Base-by-base conservation (phyloP, 1,140 invertebrate species). In the Neoseiulus cucumeris region DNA sequence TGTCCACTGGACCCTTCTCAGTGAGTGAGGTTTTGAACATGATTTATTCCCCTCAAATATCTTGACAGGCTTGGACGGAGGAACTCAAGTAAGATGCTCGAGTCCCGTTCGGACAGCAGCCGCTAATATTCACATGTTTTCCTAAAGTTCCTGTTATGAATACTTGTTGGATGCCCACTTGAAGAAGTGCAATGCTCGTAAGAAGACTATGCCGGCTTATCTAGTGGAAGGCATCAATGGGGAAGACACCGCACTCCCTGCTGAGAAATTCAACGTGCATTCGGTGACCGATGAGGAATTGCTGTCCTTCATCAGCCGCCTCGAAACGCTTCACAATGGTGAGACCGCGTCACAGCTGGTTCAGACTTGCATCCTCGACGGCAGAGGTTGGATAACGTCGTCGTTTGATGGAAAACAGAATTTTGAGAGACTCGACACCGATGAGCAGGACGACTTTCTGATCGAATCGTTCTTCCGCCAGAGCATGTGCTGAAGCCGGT, bases 1-100 rank as follows among this genome's bases (percentile, higher is more conserved):
- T 59, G 51, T 33, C 51, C 51, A 9, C 51, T 59, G 51, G 51
- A 59, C 22, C 51, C 51, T 29, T 59, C 51, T 29, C 51, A 59
- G 51, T 59, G 33, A 59, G 51, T 25, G 2, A 20, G 6, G 5
- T 59, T 25, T 9, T 25, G 22, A 28, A 22, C 17, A 47, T 47
- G 18, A 4, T 39, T 39, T 9, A 6, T 39, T 4, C 33, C 33
- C n/a, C n/a, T n/a, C n/a, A n/a, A n/a, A n/a, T n/a, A n/a, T n/a
- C n/a, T n/a, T n/a, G n/a, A n/a, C n/a, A n/a, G n/a, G n/a, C n/a
- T n/a, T n/a, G n/a, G n/a, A n/a, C n/a, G n/a, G n/a, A n/a, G n/a
- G n/a, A n/a, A n/a, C n/a, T n/a, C n/a, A n/a, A n/a, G n/a, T n/a
- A n/a, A n/a, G n/a, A n/a, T n/a, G n/a, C n/a, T n/a, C n/a, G n/a